A percentile compares a stretch with the other conserved stretches of the same genome.
Evolutionary conservation across 2,113 vertebrate species (phyloP).

Genomic region (Hemiprocne comata): DNA sequence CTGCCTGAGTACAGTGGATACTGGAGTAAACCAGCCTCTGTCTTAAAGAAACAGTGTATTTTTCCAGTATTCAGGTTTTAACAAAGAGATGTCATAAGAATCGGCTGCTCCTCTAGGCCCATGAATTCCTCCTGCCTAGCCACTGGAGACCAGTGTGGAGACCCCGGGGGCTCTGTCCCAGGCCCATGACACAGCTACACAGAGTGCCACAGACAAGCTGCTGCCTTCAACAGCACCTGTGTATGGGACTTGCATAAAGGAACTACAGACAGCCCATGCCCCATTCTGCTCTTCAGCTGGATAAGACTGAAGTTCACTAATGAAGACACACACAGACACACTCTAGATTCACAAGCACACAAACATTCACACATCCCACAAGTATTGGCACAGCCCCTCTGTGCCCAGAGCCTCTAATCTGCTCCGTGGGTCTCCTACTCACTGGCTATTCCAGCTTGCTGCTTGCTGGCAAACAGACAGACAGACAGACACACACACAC

Average conservation of each 20-base stretch:
- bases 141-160: neutral
- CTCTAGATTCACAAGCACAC: neutral
- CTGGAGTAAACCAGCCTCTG: neutral
- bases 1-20: neutral
- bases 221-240: neutral
- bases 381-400: neutral
- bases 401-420: neutral
- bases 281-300: neutral
- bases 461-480: fast-evolving
- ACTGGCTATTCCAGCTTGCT: neutral
- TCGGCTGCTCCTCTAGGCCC: neutral
- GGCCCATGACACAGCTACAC: neutral
- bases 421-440: neutral
- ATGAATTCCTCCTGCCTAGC: neutral
- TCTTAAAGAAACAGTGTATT: neutral
- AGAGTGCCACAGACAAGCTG: neutral
- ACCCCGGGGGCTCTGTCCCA: neutral
- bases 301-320: neutral
- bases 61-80: neutral
- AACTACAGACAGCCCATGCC: neutral
- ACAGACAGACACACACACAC: neutral
- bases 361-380: neutral
- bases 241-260: neutral
- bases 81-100: neutral
- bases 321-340: neutral